Conservation (phyloP, 2,797 vertebrate species). For the Manis javanica region DNA sequence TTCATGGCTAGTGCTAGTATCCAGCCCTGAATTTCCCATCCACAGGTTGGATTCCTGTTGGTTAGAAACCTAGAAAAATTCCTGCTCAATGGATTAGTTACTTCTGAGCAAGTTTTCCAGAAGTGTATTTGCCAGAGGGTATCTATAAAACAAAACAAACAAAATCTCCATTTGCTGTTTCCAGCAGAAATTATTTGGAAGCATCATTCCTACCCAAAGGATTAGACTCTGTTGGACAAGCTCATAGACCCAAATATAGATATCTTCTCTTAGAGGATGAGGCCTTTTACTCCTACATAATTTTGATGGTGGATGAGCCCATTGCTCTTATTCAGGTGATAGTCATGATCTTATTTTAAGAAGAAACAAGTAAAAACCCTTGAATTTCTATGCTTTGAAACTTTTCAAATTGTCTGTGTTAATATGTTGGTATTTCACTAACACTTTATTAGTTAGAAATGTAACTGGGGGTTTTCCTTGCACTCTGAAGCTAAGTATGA, state of each 20-base stretch:
- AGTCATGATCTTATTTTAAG: neutral
- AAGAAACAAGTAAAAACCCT: neutral
- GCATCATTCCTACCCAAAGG: neutral
- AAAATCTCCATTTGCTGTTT: neutral
- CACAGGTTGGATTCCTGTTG: neutral
- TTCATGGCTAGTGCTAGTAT: neutral
- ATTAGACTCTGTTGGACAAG: neutral
- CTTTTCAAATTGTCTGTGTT: neutral
- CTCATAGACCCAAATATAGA: neutral
- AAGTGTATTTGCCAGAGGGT: neutral
- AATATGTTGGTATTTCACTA: neutral
- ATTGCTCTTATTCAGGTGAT: neutral
- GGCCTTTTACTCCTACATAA: neutral
- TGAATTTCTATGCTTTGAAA: neutral
- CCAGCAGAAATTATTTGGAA: neutral
- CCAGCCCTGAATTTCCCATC: neutral
- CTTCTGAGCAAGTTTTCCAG: neutral
- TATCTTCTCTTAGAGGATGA: neutral
- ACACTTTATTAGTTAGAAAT: neutral
- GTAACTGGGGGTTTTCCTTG: neutral
- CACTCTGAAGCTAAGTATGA: neutral
- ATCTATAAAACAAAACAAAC: neutral
- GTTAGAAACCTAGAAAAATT: neutral
- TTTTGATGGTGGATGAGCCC: neutral
- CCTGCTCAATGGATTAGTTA: neutral